Conservation (phyloP, 2,888 invertebrate genomes). For the Pharmacophagus antenor region DNA sequence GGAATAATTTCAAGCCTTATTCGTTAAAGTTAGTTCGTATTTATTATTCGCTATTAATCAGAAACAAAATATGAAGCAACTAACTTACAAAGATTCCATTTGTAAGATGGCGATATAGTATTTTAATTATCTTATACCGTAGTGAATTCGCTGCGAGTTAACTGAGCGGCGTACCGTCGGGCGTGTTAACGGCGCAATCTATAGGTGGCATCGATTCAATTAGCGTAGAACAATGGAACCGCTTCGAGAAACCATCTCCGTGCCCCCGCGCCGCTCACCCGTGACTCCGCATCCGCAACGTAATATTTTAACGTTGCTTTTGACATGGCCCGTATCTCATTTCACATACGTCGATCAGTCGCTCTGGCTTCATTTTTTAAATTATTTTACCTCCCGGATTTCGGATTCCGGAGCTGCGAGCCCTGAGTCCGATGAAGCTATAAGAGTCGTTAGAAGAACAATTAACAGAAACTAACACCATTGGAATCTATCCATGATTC, state of each 20-base stretch:
- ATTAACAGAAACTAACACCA: too few relatives aligned
- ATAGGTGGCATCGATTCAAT: slow-evolving; percentile 77
- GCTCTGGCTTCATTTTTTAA: too few relatives aligned
- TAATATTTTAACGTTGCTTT: slow-evolving; percentile 21
- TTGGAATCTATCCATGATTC: too few relatives aligned
- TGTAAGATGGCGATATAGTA: slow-evolving; percentile 24
- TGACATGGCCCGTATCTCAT: slow-evolving; percentile 24
- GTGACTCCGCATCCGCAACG: slow-evolving; percentile 29
- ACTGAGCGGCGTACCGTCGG: slow-evolving; percentile 23
- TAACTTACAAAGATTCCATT: slow-evolving; percentile 23
- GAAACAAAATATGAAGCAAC: slow-evolving; percentile 15
- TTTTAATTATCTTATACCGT: slow-evolving; percentile 29
- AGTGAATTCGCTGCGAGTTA: slow-evolving; percentile 2
- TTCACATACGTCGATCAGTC: too few relatives aligned
- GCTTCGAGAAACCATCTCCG: slow-evolving; percentile 36
- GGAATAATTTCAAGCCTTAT: background rate
- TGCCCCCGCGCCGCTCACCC: slow-evolving; percentile 36
- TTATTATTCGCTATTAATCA: slow-evolving; percentile 11
- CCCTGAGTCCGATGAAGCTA: too few relatives aligned
- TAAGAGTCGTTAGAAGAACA: too few relatives aligned
- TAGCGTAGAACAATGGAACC: slow-evolving; percentile 71
- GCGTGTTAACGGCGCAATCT: slow-evolving; percentile 51
- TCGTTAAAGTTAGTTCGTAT: background rate
- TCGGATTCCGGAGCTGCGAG: too few relatives aligned
- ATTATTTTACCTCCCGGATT: too few relatives aligned